Evolutionary conservation across 2,797 vertebrate species (phyloP), one percentile per base, ranked within the genome.

Genomic region (Enteromius radiatus): DNA sequence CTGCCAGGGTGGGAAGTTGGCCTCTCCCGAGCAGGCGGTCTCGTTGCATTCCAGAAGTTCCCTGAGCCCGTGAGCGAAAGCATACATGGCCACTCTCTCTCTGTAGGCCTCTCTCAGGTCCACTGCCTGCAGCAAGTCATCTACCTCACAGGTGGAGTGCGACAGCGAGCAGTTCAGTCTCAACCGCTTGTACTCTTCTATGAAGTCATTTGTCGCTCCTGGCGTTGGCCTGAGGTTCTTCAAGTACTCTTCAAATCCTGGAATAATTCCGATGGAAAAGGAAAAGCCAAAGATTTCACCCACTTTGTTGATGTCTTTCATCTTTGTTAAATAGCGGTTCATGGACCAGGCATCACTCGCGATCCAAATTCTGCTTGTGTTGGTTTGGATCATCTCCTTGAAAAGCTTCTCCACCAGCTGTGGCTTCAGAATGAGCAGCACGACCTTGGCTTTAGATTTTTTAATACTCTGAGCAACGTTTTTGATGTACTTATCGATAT

Each of bases 291-390:
- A 82, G 61, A 91, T 82, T n/a, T 86, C 14, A 17, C 90, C 88
- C 47, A 90, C 84, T 68, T 83, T 83, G 26, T 89, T 81, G 54
- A 91, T 89, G 56, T 84, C 82, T 9, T 52, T 47, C 82, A 91
- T 89, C 14, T 49, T 81, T n/a, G 86, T 79, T 36, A 90, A 33
- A 26, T 33, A 54, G 1, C 45, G 71, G 23, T 81, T 76, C 19
- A 79, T 52, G 3, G 90, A 84, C 91, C 91, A 91, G 49, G 49
- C 38, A 7, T 91, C 88, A 38, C 85, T 91, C 0, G 89, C 88
- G 28, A 91, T 85, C 90, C 91, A 91, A 21, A 77, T 84, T 52
- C 86, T 82, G 33, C 67, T 73, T 1, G 82, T 84, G 33, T 87
- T 88, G 36, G 63, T 78, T 45, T 73, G 81, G 3, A 91, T 81